A percentile compares a stretch with the other conserved stretches of the same genome.
Evolutionary conservation across 2,888 invertebrate genomes (phyloP).

Genomic region (Hypomecis atomaria): DNA sequence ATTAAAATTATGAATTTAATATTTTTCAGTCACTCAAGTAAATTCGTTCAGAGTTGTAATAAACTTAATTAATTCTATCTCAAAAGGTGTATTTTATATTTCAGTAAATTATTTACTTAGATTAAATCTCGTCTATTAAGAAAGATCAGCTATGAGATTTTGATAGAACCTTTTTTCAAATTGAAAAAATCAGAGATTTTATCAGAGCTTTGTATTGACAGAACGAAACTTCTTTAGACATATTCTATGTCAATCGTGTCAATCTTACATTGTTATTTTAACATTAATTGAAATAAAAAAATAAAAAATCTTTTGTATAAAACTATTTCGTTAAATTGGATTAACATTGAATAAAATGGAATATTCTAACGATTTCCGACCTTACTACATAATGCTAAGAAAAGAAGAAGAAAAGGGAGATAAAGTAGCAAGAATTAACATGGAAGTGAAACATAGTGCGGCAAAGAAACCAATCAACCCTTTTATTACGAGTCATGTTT

Average conservation of each 20-base stretch:
- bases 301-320: no score
- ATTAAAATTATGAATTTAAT: background rate
- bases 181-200: no score
- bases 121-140: no score
- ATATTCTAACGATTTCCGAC: conserved; percentile 70
- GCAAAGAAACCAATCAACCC: conserved; percentile 63
- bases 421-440: conserved; percentile 68
- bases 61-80: conserved; percentile 3
- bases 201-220: no score
- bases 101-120: conserved; percentile 20
- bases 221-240: no score
- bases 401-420: conserved; percentile 80
- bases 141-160: no score
- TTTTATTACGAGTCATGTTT: conserved; percentile 64
- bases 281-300: no score
- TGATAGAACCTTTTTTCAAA: no score
- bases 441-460: conserved; percentile 70
- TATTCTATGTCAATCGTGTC: no score
- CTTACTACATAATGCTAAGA: conserved; percentile 67
- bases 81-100: background rate
- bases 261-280: no score
- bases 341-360: conserved; percentile 48
- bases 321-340: background rate
- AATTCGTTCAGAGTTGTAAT: background rate
- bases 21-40: background rate